A percentile compares a stretch with the other conserved stretches of the same genome.
These are phyloP conservation scores for Chaetorhynchus papuensis DNA, from an alignment of 2,113 vertebrate species.

Conservation along the genomic window DNA sequence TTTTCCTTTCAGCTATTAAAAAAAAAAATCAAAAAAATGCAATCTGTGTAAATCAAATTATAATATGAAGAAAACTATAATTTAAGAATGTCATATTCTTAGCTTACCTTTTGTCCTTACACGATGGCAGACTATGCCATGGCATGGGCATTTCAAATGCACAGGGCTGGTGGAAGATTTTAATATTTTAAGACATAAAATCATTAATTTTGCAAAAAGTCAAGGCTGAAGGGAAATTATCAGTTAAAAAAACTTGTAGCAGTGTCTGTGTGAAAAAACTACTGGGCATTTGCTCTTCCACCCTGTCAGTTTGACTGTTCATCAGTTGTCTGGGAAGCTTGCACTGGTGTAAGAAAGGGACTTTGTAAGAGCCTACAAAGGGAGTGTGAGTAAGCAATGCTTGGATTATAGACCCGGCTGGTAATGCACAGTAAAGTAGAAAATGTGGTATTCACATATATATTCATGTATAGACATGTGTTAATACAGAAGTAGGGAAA, in stretches of 20 bases:
- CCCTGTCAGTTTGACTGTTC: slow-evolving; percentile 64
- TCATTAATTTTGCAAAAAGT: slow-evolving; percentile 75
- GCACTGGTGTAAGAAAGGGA: background rate
- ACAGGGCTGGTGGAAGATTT: slow-evolving; percentile 30
- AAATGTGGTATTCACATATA: background rate
- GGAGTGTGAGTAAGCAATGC: background rate
- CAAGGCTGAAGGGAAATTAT: slow-evolving; percentile 61
- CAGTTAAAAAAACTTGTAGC: slow-evolving; percentile 49
- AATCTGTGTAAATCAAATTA: background rate
- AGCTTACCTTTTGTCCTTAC: slow-evolving; percentile 40
- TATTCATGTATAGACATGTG: background rate
- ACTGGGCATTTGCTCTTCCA: slow-evolving; percentile 59
- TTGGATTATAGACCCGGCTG: background rate
- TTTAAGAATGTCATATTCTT: background rate
- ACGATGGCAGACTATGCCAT: background rate
- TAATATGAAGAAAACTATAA: background rate
- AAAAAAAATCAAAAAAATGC: background rate
- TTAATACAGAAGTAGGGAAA: background rate
- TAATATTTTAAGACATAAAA: slow-evolving; percentile 69
- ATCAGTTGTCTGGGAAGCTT: slow-evolving; percentile 44
- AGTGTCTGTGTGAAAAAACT: slow-evolving; percentile 49
- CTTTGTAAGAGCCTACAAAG: slow-evolving; percentile 40
- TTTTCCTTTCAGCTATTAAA: background rate
- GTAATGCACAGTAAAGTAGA: background rate
- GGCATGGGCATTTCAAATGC: slow-evolving; percentile 46